These are phyloP conservation scores for Saguinus midas DNA, from an alignment of 2,113 vertebrate species.

Conservation along the genomic window DNA sequence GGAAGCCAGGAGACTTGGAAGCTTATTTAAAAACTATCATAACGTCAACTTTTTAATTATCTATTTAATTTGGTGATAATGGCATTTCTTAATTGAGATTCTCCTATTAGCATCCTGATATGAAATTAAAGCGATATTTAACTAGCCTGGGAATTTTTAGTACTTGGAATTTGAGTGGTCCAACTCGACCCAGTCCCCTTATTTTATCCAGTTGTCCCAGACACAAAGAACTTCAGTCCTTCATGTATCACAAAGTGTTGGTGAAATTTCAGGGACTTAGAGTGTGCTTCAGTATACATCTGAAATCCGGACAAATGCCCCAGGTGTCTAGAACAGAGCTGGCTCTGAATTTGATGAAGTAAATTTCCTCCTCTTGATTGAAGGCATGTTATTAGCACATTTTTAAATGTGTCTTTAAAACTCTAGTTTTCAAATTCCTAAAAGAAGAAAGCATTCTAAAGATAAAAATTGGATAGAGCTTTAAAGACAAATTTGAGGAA, in stretches of 20 bases:
- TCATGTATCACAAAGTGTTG: neutral
- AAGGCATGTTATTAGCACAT: neutral
- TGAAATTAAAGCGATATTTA: neutral
- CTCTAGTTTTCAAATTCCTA: neutral
- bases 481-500: neutral
- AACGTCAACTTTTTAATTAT: fast-evolving
- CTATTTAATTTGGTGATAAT: neutral
- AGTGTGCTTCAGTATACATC: fast-evolving
- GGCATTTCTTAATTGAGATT: fast-evolving
- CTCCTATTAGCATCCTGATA: too few species aligned
- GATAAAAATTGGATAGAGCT: too few species aligned
- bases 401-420: neutral
- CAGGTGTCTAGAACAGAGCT: fast-evolving
- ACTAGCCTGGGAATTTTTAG: neutral
- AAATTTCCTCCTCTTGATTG: fast-evolving
- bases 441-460: neutral
- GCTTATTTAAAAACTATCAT: fast-evolving
- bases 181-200: fast-evolving
- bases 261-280: too few species aligned
- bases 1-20: fast-evolving
- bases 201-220: fast-evolving
- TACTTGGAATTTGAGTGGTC: neutral
- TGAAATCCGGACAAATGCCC: fast-evolving
- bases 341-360: fast-evolving
- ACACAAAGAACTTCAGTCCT: neutral